Base-by-base conservation (phyloP, 2,797 vertebrate species). In the Cetoscarus ocellatus region DNA sequence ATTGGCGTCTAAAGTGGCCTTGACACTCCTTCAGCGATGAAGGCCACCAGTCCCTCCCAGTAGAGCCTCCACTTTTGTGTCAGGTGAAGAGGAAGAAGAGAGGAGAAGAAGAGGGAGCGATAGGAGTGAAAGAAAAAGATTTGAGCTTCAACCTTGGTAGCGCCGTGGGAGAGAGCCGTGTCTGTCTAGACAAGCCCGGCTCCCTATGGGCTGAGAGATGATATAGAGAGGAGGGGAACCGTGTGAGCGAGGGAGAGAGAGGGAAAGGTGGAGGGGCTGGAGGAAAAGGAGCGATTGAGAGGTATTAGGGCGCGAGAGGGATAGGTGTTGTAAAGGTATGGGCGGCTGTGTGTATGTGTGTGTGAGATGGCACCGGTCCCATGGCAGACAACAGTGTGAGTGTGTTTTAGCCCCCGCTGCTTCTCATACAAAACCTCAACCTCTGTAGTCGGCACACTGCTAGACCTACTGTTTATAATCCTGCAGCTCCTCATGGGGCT, bases 381-480 rank as follows among this genome's bases (percentile, higher is more conserved):
- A 80, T 71, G 88, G 76, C 58, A 88, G 84, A 81, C 81, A 86
- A 79, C 81, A 84, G 79, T 83, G 83, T 83, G 86, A 85, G 84
- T 83, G 85, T 88, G 79, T 87, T 91, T 88, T 85, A 85, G 86
- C 80, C 82, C 82, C 81, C 49, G 87, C 85, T 90, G 90, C 79
- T 85, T 84, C 85, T 82, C 86, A 86, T 89, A 90, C 79, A 72
- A 76, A 89, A 91, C 82, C 88, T 87, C 84, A 71, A 86, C 86
- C 85, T 89, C 82, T 85, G 67, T 73, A 78, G 84, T 83, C 79
- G 59, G 69, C 75, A 83, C 76, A 73, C 80, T 70, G 68, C 69
- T 27, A 67, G 70, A 76, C 80, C 87, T 57, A 83, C 86, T 86
- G 79, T 88, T 91, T 83, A 87, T 88, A 86, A 79, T 86, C 83